Evolutionary conservation across 2,113 vertebrate genomes (phyloP).

Genomic region (Anguilla japonica): DNA sequence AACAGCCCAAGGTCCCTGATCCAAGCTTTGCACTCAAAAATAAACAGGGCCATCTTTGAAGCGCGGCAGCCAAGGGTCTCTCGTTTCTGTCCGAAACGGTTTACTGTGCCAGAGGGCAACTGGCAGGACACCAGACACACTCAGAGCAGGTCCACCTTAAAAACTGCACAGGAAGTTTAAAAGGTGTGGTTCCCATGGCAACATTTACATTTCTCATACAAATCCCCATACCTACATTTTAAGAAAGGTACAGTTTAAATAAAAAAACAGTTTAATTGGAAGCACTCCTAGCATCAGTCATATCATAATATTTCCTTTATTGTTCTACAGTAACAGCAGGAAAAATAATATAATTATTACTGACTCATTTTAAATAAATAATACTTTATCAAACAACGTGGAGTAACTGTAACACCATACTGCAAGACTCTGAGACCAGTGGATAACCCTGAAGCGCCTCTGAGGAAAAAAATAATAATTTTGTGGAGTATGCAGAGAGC

Average conservation of each 20-base stretch:
- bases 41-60: conserved; percentile 51
- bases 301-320: neutral
- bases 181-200: neutral
- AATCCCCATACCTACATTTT: neutral
- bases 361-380: neutral
- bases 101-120: conserved; percentile 1
- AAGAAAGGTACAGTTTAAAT: neutral
- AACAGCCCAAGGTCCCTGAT: conserved; percentile 40
- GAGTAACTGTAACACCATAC: neutral
- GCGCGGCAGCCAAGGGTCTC: neutral
- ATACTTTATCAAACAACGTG: neutral
- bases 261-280: too few relatives aligned
- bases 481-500: neutral
- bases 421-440: neutral
- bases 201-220: neutral
- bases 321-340: neutral
- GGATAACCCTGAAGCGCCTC: neutral
- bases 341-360: neutral
- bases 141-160: neutral
- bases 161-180: conserved; percentile 12
- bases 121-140: neutral
- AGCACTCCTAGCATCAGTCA: too few relatives aligned
- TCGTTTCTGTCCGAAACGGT: neutral
- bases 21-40: conserved; percentile 59
- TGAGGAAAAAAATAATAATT: neutral